A percentile compares a stretch with the other conserved stretches of the same genome.
Evolutionary conservation across 2,113 vertebrate species (phyloP).

Genomic region (Indri indri): DNA sequence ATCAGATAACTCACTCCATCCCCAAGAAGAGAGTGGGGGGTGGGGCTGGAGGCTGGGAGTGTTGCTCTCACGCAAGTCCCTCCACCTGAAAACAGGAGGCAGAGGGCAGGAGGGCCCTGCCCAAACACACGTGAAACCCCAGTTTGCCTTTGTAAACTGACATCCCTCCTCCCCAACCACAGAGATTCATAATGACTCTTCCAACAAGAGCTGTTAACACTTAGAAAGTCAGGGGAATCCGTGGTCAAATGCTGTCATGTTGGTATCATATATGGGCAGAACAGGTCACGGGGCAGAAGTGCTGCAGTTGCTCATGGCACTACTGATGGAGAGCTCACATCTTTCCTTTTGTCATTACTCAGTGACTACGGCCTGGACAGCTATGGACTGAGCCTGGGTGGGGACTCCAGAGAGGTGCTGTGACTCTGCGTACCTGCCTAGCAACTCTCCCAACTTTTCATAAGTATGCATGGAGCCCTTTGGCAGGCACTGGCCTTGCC

Average conservation of each 20-base stretch:
- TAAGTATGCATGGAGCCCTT: background rate
- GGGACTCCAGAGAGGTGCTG: background rate
- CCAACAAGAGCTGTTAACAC: background rate
- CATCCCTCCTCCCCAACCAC: too few species aligned
- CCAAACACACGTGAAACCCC: background rate
- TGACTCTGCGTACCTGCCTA: background rate
- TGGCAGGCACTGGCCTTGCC: rapidly evolving
- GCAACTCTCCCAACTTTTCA: background rate
- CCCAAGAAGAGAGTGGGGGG: background rate
- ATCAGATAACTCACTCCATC: background rate
- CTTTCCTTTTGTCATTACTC: background rate
- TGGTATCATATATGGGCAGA: background rate
- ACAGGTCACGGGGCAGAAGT: background rate
- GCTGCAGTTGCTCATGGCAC: background rate
- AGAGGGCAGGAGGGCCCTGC: background rate
- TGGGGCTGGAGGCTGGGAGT: too few species aligned
- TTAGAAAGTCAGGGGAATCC: too few species aligned
- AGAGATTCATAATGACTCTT: background rate
- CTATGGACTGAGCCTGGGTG: background rate
- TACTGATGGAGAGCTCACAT: background rate
- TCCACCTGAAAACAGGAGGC: background rate
- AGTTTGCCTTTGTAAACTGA: background rate
- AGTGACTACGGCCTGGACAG: background rate
- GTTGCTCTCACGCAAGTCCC: background rate
- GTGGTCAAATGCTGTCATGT: background rate